Percentiles rank a stretch among this genome's conserved stretches.
Evolutionary conservation across 2,888 invertebrate genomes (phyloP).

Genomic region (Dolomedes plantarius): DNA sequence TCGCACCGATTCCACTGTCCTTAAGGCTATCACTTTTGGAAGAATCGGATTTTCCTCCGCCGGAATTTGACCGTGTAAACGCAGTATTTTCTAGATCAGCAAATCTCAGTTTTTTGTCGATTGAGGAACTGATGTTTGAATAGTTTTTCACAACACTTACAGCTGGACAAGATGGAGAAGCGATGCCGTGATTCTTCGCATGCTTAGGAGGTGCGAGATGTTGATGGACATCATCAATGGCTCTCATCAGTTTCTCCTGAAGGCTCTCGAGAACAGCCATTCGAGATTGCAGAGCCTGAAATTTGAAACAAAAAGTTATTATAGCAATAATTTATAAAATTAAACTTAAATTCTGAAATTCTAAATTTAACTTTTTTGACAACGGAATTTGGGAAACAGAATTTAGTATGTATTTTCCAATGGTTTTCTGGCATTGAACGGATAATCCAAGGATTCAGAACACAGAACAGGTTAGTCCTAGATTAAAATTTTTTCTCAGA

Average conservation of each 20-base stretch:
- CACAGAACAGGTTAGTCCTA: too few relatives aligned
- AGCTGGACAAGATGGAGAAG: neutral
- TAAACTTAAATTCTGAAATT: neutral
- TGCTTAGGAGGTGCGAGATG: constrained; percentile 46
- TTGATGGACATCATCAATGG: constrained; percentile 57
- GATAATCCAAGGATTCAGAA: too few relatives aligned
- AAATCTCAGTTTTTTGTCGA: constrained; percentile 30
- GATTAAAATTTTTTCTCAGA: too few relatives aligned
- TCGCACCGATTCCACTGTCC: constrained; percentile 67
- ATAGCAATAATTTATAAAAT: too few relatives aligned
- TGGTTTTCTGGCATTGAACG: too few relatives aligned
- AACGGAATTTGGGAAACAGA: too few relatives aligned
- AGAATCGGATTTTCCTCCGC: constrained; percentile 10
- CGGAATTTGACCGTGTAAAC: neutral
- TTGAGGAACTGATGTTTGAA: neutral
- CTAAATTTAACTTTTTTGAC: neutral
- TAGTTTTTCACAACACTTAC: neutral
- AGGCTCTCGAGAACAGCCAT: constrained; percentile 66
- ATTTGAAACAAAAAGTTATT: neutral
- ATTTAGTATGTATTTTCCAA: too few relatives aligned
- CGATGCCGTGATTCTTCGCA: neutral
- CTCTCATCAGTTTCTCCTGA: constrained; percentile 63
- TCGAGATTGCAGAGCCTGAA: constrained; percentile 64
- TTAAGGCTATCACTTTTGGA: constrained; percentile 64
- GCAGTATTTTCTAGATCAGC: neutral